phyloP scores from a whole-genome alignment of 2,113 vertebrate species.

The Sylvicapra grimmia region DNA sequence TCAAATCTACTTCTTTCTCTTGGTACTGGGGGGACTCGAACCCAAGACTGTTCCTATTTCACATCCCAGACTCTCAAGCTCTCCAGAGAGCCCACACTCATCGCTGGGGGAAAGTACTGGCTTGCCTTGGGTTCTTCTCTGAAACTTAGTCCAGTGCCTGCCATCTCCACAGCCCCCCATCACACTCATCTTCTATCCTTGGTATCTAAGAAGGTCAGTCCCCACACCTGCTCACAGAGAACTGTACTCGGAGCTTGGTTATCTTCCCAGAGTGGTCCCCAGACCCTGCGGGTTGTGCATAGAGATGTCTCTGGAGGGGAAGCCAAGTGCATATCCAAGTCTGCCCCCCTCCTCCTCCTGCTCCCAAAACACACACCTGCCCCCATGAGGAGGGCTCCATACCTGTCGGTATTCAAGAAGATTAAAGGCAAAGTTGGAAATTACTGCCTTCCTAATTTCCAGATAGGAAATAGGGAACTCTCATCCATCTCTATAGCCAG shows the following conservation, averaged over 20 bases:
- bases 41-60: neutral
- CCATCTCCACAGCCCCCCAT: neutral
- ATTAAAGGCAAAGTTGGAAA: neutral
- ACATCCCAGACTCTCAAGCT: neutral
- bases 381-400: neutral
- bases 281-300: neutral
- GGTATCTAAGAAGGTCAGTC: neutral
- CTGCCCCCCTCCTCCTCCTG: rapidly evolving
- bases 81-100: rapidly evolving
- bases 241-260: neutral
- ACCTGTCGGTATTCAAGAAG: neutral
- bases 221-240: neutral
- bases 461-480: neutral
- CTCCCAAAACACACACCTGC: neutral
- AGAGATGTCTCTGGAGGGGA: neutral
- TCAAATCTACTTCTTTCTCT: neutral
- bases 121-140: neutral
- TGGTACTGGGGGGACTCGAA: rapidly evolving
- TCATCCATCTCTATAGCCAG: neutral
- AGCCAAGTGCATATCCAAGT: neutral
- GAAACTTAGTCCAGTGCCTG: neutral
- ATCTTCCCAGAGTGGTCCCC: neutral
- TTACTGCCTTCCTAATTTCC: neutral
- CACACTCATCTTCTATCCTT: neutral
- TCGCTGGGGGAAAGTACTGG: neutral